Conservation (phyloP, 2,797 vertebrate genomes). For the Enteromius trimaculatus region DNA sequence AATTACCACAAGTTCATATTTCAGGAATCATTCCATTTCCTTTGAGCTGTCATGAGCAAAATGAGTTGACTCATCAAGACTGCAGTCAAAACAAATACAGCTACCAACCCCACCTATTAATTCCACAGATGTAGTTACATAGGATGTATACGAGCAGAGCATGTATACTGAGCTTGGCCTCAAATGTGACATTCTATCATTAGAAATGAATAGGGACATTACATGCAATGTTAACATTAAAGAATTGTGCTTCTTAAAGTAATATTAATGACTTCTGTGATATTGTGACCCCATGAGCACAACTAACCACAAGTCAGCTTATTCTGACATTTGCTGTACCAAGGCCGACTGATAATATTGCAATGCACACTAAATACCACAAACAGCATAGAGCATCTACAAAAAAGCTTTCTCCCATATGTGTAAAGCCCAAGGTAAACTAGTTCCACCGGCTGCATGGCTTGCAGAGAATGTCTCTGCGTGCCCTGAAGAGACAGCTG, state of each 20-base stretch:
- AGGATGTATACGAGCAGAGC: neutral
- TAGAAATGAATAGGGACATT: neutral
- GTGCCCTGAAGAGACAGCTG: slow-evolving; percentile 18
- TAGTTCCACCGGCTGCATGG: slow-evolving; percentile 44
- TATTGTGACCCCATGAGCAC: neutral
- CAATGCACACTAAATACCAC: neutral
- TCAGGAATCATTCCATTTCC: slow-evolving; percentile 54
- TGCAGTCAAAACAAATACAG: slow-evolving; percentile 57
- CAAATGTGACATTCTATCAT: neutral
- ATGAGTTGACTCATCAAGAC: slow-evolving; percentile 34
- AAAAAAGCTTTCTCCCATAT: slow-evolving; percentile 5
- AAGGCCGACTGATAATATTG: neutral
- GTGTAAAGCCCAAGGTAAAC: slow-evolving; percentile 30
- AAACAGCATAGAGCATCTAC: neutral
- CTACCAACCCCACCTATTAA: slow-evolving; percentile 29
- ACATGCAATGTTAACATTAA: neutral
- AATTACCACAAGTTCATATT: slow-evolving; percentile 39
- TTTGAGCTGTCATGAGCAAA: slow-evolving; percentile 44
- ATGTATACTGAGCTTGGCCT: neutral
- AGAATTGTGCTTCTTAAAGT: neutral
- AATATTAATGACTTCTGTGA: neutral
- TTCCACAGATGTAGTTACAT: neutral
- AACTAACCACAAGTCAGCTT: neutral
- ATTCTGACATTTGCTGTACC: neutral
- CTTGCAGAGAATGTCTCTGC: slow-evolving; percentile 32